Evolutionary conservation across 2,888 invertebrate genomes (phyloP).

Genomic region (Halictus ligatus): DNA sequence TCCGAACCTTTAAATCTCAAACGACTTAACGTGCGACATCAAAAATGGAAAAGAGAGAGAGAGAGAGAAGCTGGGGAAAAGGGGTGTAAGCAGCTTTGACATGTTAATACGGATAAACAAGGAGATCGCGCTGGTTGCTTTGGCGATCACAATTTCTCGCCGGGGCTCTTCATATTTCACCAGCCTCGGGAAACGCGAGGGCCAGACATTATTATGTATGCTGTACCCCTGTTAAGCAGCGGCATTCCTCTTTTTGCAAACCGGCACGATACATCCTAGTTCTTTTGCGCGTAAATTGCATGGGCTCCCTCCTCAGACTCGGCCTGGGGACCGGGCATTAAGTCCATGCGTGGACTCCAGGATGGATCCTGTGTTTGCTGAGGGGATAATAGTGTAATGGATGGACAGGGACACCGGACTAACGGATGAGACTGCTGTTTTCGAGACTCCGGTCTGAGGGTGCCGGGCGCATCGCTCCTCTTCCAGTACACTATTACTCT

Average conservation of each 20-base stretch:
- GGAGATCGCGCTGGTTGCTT: conserved; percentile 41
- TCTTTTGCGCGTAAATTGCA: conserved; percentile 73
- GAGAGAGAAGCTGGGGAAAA: neutral
- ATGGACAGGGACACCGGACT: conserved; percentile 79
- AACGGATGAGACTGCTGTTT: conserved; percentile 77
- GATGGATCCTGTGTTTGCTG: conserved; percentile 78
- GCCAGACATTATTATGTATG: conserved; percentile 64
- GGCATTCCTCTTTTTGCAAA: conserved; percentile 57
- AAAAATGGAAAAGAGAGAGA: neutral
- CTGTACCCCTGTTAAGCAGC: conserved; percentile 57
- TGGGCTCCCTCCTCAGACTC: conserved; percentile 60
- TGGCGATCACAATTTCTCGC: conserved; percentile 54
- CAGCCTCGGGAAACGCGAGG: conserved; percentile 26
- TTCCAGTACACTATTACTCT: conserved; percentile 62
- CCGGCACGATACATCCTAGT: conserved; percentile 65
- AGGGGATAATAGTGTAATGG: conserved; percentile 81
- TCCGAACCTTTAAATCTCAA: conserved; percentile 8
- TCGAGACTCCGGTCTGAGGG: conserved; percentile 69
- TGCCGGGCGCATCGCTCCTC: conserved; percentile 43
- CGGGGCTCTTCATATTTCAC: conserved; percentile 55
- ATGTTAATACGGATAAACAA: conserved; percentile 54
- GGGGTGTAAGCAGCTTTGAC: conserved; percentile 41
- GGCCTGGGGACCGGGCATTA: conserved; percentile 61
- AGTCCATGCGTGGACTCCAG: conserved; percentile 68
- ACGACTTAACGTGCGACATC: neutral